Evolutionary conservation across 1,140 invertebrate genomes (phyloP).

Genomic region (Artemia franciscana): DNA sequence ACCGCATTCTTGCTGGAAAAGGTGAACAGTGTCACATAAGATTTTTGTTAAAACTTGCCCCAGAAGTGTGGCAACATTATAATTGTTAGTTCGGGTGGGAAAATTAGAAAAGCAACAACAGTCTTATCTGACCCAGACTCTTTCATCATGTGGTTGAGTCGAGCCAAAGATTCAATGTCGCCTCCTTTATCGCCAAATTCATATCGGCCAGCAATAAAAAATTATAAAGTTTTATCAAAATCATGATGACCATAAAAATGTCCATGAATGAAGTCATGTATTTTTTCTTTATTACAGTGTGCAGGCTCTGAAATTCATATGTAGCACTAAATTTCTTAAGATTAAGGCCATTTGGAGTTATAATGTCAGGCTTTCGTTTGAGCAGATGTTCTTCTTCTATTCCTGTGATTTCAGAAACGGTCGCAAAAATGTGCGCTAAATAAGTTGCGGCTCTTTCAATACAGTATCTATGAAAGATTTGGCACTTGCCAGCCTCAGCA

Average conservation of each 20-base stretch:
- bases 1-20: slow-evolving; percentile 81
- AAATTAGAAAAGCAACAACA: slow-evolving; percentile 94
- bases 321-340: slow-evolving; percentile 95
- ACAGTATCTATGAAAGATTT: slow-evolving; percentile 98
- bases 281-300: slow-evolving; percentile 93
- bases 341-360: slow-evolving; percentile 95
- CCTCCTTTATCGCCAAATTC: slow-evolving; percentile 99
- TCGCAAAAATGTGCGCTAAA: slow-evolving; percentile 84
- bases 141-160: slow-evolving; percentile 90
- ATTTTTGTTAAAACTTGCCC: slow-evolving; percentile 95
- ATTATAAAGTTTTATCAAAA: slow-evolving; percentile 96
- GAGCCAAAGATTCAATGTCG: slow-evolving; percentile 87
- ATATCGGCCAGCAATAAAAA: slow-evolving; percentile 96
- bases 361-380: slow-evolving; percentile 85
- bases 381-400: slow-evolving; percentile 86
- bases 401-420: slow-evolving; percentile 91
- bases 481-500: slow-evolving; percentile 90
- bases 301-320: slow-evolving; percentile 98
- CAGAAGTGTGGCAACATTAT: slow-evolving; percentile 91
- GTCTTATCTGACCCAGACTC: slow-evolving; percentile 62
- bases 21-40: slow-evolving; percentile 77
- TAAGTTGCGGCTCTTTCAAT: slow-evolving; percentile 87
- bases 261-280: slow-evolving; percentile 89
- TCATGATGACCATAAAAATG: slow-evolving; percentile 98
- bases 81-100: slow-evolving; percentile 95